A percentile compares a stretch with the other conserved stretches of the same genome.
phyloP scores from a whole-genome alignment of 1,140 invertebrate species.

The Polypedilum pembai region DNA sequence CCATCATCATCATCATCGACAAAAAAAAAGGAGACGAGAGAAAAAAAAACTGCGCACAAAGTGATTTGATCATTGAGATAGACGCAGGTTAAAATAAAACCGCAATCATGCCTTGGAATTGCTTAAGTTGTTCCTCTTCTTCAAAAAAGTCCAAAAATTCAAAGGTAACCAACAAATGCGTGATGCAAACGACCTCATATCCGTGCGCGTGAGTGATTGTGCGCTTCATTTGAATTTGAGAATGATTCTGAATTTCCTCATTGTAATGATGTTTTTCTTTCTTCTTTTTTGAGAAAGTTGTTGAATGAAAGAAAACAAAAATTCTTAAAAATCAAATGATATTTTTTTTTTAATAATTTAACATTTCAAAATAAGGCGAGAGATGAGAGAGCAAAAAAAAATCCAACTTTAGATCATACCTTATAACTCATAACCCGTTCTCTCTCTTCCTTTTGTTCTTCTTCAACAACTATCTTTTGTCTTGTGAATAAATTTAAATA shows the following conservation, averaged over 20 bases:
- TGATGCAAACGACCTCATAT: slow-evolving; percentile 5
- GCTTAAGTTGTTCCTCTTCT: not conserved
- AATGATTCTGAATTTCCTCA: too few relatives aligned
- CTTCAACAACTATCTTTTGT: not conserved
- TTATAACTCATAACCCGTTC: not conserved
- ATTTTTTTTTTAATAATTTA: too few relatives aligned
- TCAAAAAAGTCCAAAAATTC: slow-evolving; percentile 22
- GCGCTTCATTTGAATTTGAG: not conserved
- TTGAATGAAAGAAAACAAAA: not conserved
- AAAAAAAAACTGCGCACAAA: not conserved
- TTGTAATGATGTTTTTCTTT: not conserved
- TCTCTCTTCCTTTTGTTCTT: slow-evolving; percentile 12
- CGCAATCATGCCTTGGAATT: slow-evolving; percentile 24
- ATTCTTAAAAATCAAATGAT: too few relatives aligned
- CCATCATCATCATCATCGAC: not conserved
- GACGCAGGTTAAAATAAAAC: not conserved
- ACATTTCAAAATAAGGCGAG: too few relatives aligned
- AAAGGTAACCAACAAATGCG: slow-evolving; percentile 17
- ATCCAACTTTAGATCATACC: too few relatives aligned
- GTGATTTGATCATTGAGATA: not conserved
- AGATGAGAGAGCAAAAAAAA: too few relatives aligned
- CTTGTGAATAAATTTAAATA: slow-evolving; percentile 14
- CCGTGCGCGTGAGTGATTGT: not conserved
- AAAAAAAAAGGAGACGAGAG: not conserved
- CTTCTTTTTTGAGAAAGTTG: too few relatives aligned